Base-by-base conservation (phyloP, 37 sponge, comb jelly and placozoan species). In the Ianthella basta region DNA sequence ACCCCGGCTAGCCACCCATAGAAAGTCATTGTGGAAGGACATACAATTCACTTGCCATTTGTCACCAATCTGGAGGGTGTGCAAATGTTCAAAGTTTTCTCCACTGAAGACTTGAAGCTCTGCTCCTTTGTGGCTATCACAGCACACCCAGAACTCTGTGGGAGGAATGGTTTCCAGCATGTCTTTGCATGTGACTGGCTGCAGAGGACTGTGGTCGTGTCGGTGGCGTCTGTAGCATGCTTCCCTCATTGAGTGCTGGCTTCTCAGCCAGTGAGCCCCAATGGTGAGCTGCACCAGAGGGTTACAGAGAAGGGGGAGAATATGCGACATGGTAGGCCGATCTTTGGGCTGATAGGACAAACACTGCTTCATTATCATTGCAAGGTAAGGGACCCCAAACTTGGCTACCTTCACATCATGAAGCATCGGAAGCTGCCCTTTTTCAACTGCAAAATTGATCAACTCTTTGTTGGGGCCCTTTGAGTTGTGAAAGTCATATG, bases 311-410 rank as follows among this genome's bases (percentile, higher is more conserved):
- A 25, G 53, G 25, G 54, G 54, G 25, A 40, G 54, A 44, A 75
- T 39, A 12, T 75, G 5, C 1, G 44, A 50, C 78, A 75, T 75
- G 36, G 23, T 15, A n/a, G 89, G 89, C 23, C 94, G 78, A 15
- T 81, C 24, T 25, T 80, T 39, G 0, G 94, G 86, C 35, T 90
- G 82, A 39, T 79, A 85, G 24, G 60, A 56, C 94, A 91, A 94
- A 37, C 94, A 94, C 33, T 32, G 29, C 64, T 86, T 66, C 94
- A 94, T 94, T 39, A 94, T 60, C 59, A 56, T 41, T 18, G 88
- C 85, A 20, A 94, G 67, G 67, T 94, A 94, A 60, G 80, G 70
- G 67, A 74, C 77, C 27, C 82, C 91, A 57, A 73, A 75, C 14
- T 78, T 35, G 15, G 91, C 82, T 15, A 66, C 55, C 55, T 35